These are phyloP conservation scores for Chrysocyon brachyurus DNA, from an alignment of 2,797 vertebrate genomes.

Conservation along the genomic window DNA sequence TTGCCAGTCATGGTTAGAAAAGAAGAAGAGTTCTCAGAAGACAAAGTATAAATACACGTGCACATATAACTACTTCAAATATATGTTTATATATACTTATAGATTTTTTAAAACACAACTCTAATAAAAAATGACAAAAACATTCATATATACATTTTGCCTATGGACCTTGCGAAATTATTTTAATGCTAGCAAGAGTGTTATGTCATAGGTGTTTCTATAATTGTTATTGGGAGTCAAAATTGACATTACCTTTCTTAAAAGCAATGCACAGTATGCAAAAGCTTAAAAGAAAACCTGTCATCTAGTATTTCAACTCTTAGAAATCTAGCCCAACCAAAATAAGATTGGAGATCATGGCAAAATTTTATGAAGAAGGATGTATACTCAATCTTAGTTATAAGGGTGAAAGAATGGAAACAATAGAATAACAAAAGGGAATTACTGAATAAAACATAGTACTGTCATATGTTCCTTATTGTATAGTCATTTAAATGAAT, in stretches of 20 bases:
- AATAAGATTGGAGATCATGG: neutral
- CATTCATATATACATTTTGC: neutral
- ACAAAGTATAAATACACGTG: neutral
- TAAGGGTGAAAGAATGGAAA: neutral
- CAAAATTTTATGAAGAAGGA: constrained; percentile 14
- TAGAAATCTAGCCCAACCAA: neutral
- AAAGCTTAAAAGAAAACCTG: constrained; percentile 55
- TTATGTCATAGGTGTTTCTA: neutral
- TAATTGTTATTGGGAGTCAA: constrained; percentile 38
- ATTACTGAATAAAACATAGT: neutral
- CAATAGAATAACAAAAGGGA: neutral
- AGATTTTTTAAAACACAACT: neutral
- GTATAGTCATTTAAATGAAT: constrained; percentile 9
- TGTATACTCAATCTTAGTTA: neutral
- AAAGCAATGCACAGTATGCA: neutral
- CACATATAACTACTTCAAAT: neutral
- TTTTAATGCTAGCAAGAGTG: neutral
- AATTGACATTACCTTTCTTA: neutral
- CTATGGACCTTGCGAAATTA: constrained; percentile 17
- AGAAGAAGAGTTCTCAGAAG: constrained; percentile 9
- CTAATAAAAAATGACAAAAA: constrained; percentile 17
- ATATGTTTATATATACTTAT: neutral
- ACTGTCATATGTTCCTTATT: constrained; percentile 29
- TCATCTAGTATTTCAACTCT: neutral
- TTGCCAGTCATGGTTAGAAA: constrained; percentile 8